Percentiles rank a stretch among this genome's conserved stretches.
phyloP scores from a whole-genome alignment of 1,140 invertebrate genomes.

The Drosophila biarmipes region DNA sequence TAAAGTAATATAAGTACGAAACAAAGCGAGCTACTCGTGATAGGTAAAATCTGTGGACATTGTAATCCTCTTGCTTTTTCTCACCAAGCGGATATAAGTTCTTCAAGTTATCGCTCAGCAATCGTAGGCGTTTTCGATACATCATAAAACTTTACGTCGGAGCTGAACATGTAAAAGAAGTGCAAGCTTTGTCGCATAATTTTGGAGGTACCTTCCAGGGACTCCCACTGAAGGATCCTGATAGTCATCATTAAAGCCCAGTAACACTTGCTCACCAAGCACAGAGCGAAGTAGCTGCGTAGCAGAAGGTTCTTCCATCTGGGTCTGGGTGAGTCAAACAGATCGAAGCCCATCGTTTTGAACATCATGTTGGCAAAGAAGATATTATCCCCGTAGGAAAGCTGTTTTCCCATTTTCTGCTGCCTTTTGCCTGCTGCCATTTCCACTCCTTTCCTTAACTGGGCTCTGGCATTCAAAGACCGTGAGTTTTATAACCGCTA shows the following conservation, averaged over 20 bases:
- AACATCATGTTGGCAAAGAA: conserved; percentile 49
- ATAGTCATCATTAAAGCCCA: conserved; percentile 24
- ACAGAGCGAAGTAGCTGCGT: conserved; percentile 15
- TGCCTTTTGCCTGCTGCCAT: conserved; percentile 12
- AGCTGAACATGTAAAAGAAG: conserved; percentile 45
- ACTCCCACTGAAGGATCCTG: conserved; percentile 39
- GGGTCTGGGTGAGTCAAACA: conserved; percentile 33
- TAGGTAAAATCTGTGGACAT: conserved; percentile 50
- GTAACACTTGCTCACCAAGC: conserved; percentile 41
- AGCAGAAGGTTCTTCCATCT: conserved; percentile 25
- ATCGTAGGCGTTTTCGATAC: conserved; percentile 9
- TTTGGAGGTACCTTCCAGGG: conserved; percentile 23
- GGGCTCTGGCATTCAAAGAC: not conserved
- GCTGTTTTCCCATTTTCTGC: not conserved
- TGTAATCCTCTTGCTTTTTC: not conserved
- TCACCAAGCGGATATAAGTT: conserved; percentile 30
- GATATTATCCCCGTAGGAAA: conserved; percentile 51
- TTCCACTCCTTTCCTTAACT: conserved; percentile 22
- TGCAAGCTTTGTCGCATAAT: conserved; percentile 45
- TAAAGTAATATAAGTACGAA: conserved; percentile 40
- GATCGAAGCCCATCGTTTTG: conserved; percentile 50
- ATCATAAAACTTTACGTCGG: conserved; percentile 46
- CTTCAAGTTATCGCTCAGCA: conserved; percentile 16
- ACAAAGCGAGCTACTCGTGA: conserved; percentile 15
- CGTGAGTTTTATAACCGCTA: conserved; percentile 31